Evolutionary conservation across 2,888 invertebrate genomes (phyloP).

Genomic region (Synergus laeviventris): DNA sequence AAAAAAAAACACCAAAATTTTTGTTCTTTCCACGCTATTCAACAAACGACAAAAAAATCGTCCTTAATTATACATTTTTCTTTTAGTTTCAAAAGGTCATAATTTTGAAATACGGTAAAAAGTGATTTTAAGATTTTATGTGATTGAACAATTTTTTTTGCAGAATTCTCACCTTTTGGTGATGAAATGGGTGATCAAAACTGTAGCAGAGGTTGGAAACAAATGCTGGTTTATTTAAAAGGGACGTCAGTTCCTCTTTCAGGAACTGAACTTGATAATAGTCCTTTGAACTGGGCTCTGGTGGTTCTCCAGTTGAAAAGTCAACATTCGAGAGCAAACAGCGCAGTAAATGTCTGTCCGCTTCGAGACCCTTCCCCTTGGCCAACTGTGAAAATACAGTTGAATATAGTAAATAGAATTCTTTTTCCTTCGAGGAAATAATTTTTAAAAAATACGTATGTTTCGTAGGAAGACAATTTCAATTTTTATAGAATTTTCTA

Average conservation of each 20-base stretch:
- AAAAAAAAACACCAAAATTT: no score
- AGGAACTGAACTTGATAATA: conserved; percentile 84
- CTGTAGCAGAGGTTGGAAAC: conserved; percentile 92
- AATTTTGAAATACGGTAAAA: no score
- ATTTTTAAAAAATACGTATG: not conserved
- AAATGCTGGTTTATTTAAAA: conserved; percentile 91
- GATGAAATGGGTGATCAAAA: conserved; percentile 87
- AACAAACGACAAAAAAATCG: no score
- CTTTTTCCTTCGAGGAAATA: not conserved
- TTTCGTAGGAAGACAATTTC: not conserved
- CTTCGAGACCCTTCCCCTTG: conserved; percentile 94
- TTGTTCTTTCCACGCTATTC: no score
- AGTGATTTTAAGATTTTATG: not conserved
- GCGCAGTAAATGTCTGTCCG: conserved; percentile 97
- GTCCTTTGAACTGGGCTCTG: conserved; percentile 77
- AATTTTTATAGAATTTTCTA: not conserved
- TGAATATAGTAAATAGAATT: not conserved
- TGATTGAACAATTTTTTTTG: not conserved
- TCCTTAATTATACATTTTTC: no score
- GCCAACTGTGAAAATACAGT: conserved; percentile 83
- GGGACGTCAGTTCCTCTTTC: conserved; percentile 85
- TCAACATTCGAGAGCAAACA: conserved; percentile 94
- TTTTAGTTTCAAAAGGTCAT: no score
- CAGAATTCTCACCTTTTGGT: conserved; percentile 79
- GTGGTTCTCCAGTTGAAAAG: conserved; percentile 83